Evolutionary conservation across 2,113 vertebrate genomes (phyloP), one percentile per base, ranked within the genome.

Genomic region (Rhodinocichla rosea): DNA sequence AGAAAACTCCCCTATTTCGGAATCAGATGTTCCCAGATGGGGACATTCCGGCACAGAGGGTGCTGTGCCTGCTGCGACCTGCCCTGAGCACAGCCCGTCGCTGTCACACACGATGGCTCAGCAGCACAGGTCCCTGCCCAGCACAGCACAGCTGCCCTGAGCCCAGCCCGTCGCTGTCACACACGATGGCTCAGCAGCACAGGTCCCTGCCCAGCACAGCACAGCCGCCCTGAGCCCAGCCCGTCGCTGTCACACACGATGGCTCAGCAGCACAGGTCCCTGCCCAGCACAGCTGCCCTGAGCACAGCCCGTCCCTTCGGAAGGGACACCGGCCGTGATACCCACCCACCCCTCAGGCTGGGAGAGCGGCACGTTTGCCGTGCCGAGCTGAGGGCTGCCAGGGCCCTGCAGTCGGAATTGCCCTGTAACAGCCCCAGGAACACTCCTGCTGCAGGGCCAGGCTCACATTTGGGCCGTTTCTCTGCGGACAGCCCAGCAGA

Each of bases 361-460:
- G 12, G 11, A 35, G 47, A 82, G 10, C 5, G 0, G 2, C 0
- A 0, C 4, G 6, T 10, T 24, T 33, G 35, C 35, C 52, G 49
- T 6, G 21, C 9, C 18, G 45, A 62, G 68, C 45, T 1, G 30
- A 60, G 16, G 13, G 19, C 4, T 20, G 6, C 15, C 40, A 16
- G 42, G 11, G 19, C 8, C 15, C 44, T 2, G 2, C 2, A 0
- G 17, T 2, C 27, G 67, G 81, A 30, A 65, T 56, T 89, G 49
- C 74, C 87, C 81, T 53, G 22, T n/a, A 52, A 7, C 59, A 81
- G 37, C 27, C 63, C 73, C 71, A 16, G 55, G 84, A 53, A 45
- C 52, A 78, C 62, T 45, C 56, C 37, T 0, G 0, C 65, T n/a
- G 21, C 42, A 26, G 50, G 59, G 27, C 33, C 53, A 27, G 40